Percentiles rank a stretch among this genome's conserved stretches.
Evolutionary conservation across 2,797 vertebrate genomes (phyloP).

Genomic region (Poeciliopsis paucimaculata): DNA sequence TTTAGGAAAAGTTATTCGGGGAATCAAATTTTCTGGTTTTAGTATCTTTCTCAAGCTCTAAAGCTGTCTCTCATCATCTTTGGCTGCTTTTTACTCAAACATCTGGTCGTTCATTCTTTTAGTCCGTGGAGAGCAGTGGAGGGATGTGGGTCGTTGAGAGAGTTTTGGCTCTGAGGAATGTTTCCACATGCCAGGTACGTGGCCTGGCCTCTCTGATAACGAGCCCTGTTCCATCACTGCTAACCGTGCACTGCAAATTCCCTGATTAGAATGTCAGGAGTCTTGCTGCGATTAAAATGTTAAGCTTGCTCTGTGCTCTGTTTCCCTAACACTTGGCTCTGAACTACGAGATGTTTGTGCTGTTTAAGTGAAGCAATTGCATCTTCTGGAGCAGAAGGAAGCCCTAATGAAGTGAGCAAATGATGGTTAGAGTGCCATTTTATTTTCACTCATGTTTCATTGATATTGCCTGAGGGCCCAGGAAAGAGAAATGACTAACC

Average conservation of each 20-base stretch:
- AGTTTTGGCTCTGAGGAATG: slow-evolving; percentile 54
- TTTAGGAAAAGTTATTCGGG: not conserved
- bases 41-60: slow-evolving; percentile 22
- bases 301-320: slow-evolving; percentile 33
- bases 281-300: slow-evolving; percentile 57
- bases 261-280: slow-evolving; percentile 75
- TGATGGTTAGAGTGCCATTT: slow-evolving; percentile 15
- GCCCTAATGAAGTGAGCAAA: slow-evolving; percentile 28
- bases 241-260: slow-evolving; percentile 72
- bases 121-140: slow-evolving; percentile 49
- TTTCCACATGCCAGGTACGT: slow-evolving; percentile 71
- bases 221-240: slow-evolving; percentile 67
- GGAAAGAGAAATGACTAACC: not conserved
- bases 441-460: slow-evolving; percentile 14
- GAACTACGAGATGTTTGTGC: slow-evolving; percentile 44
- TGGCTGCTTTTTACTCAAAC: slow-evolving; percentile 57
- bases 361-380: slow-evolving; percentile 18
- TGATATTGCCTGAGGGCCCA: not conserved
- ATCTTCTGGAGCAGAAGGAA: slow-evolving; percentile 27
- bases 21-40: slow-evolving; percentile 21
- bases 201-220: slow-evolving; percentile 76
- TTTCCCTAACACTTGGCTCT: slow-evolving; percentile 46
- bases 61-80: slow-evolving; percentile 43
- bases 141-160: slow-evolving; percentile 60
- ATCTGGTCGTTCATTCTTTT: slow-evolving; percentile 56